Evolutionary conservation across 2,797 vertebrate genomes (phyloP), one percentile per base, ranked within the genome.

Genomic region (Coreius guichenoti): DNA sequence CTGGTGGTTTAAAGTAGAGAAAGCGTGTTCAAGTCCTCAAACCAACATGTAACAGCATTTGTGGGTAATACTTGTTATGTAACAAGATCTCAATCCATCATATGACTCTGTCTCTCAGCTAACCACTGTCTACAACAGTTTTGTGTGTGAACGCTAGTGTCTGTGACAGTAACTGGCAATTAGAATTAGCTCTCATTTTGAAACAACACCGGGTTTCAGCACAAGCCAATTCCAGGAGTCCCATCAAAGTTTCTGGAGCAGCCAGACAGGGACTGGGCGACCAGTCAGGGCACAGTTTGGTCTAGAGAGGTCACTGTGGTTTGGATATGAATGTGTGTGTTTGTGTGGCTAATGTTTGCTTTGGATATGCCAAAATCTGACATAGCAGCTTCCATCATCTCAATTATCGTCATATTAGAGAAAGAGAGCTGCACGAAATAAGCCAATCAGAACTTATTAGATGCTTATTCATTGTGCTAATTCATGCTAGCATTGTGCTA

Each of bases 111-210:
- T 43, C 72, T 68, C 31, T 54, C 43, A 70, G 74, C 39, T 51
- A 86, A 77, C 54, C 85, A 69, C 85, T 63, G 65, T 49, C 68
- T 79, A 45, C 75, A 83, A 77, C 58, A 65, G 61, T 67, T 80
- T 74, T 82, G 4, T 76, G 11, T 83, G 49, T 54, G 23, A 76
- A 68, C 12, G 4, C 31, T 65, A 54, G 63, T 11, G 45, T 51
- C 79, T 68, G 63, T 80, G 63, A 65, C 61, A 80, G 43, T 26
- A 65, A 68, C 26, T 77, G 73, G 72, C n/a, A 9, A 56, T 29
- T 83, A 43, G 31, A 83, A 68, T 77, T 68, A 43, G 33, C 47
- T 65, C 8, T 29, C 16, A 43, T 77, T 77, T 33, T 77, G 47
- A 54, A 67, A 76, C n/a, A 56, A 68, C 26, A 2, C 29, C 0